Evolutionary conservation across 2,113 vertebrate genomes (phyloP), one percentile per base, ranked within the genome.

Genomic region (Pelecanus crispus): DNA sequence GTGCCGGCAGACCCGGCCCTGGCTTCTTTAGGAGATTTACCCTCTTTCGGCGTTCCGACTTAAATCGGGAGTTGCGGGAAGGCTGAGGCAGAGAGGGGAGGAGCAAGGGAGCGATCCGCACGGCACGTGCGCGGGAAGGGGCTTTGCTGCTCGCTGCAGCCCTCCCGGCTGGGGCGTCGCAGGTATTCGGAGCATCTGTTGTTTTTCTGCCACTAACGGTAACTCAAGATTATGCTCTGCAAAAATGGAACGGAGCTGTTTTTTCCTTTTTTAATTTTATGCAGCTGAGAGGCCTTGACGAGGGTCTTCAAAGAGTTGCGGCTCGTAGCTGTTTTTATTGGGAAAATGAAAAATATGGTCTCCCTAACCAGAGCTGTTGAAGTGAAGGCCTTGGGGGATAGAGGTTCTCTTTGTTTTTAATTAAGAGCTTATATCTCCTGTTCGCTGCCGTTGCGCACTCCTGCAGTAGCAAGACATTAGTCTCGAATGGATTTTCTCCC

Each of bases 371-470:
- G 53, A 68, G 66, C 72, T 78, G 72, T 88, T 93, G 93, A 94
- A 94, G 78, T 55, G 73, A 75, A 94, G 85, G 86, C 80, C 94
- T 58, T 93, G 63, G 81, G 95, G 95, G 95, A 78, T 74, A 45
- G 61, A 93, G 92, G 94, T 94, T 94, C 78, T 90, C 95, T 88
- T 92, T 90, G 96, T 93, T 88, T 88, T 97, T 95, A 97, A 97
- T 95, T 94, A 95, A 96, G 92, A 96, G 81, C 93, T 84, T 95
- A 65, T 93, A 94, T 86, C 94, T 95, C 94, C 80, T 82, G 82
- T 65, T 52, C 8, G 3, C 71, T 73, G 92, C 90, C 45, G 26
- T 53, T 71, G 49, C 22, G 1, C 5, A 5, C 74, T 71, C 47
- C 95, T 74, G 63, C 61, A 38, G 85, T 19, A 78, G 65, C 91